phyloP scores from a whole-genome alignment of 2,797 vertebrate species.

The Fistularia tabacaria region DNA sequence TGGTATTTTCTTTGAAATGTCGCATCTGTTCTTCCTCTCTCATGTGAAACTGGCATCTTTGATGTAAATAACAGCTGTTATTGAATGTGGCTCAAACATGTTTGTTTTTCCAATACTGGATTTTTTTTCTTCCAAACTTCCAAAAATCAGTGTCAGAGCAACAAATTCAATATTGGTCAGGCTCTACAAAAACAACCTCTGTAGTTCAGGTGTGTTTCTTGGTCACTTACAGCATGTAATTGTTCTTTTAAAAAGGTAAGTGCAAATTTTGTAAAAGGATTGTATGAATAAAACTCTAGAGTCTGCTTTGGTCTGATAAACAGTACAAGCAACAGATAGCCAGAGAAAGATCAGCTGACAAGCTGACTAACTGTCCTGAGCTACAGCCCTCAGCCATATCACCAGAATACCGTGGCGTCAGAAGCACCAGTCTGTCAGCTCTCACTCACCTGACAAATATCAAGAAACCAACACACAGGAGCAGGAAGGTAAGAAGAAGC shows the following conservation, averaged over 20 bases:
- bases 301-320: slow-evolving; percentile 9
- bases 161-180: background rate
- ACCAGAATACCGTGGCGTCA: background rate
- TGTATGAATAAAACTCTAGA: slow-evolving; percentile 10
- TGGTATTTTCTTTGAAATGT: too few relatives aligned
- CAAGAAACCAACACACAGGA: background rate
- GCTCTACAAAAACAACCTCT: background rate
- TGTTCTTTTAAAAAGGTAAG: slow-evolving; percentile 5
- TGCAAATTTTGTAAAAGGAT: slow-evolving; percentile 9
- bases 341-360: background rate
- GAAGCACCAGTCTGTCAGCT: background rate
- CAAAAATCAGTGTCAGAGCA: too few relatives aligned
- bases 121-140: too few relatives aligned
- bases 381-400: background rate
- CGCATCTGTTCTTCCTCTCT: too few relatives aligned
- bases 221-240: background rate
- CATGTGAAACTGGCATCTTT: too few relatives aligned
- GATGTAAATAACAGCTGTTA: too few relatives aligned
- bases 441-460: background rate
- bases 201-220: background rate
- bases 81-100: too few relatives aligned
- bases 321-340: background rate
- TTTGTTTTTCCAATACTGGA: too few relatives aligned
- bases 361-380: background rate
- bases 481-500: slow-evolving; percentile 1